Conservation (phyloP, 30 jellyfish, hydroid and myxozoan species). For the Pelagia noctiluca region DNA sequence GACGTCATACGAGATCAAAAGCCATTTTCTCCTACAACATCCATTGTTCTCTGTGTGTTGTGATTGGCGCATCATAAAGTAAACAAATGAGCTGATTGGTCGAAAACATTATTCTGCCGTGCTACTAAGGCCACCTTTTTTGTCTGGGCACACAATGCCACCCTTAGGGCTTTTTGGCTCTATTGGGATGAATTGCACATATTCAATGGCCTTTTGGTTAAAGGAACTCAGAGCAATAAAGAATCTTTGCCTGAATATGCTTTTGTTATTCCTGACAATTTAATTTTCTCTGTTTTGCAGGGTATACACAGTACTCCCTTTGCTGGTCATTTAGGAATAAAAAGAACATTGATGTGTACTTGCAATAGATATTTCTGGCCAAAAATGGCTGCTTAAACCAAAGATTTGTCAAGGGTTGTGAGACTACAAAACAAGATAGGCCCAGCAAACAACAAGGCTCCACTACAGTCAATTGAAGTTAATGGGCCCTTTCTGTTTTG, state of each 20-base stretch:
- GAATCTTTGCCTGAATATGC: background rate
- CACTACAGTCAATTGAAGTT: slow-evolving; percentile 11
- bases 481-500: slow-evolving; percentile 30
- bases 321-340: slow-evolving; percentile 27
- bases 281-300: background rate
- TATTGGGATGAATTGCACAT: slow-evolving; percentile 3
- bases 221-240: background rate
- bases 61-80: too few relatives aligned
- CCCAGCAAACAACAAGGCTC: slow-evolving; percentile 12
- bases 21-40: too few relatives aligned
- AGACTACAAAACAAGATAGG: background rate
- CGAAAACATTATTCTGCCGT: too few relatives aligned
- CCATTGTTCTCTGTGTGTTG: too few relatives aligned
- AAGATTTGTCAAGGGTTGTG: background rate
- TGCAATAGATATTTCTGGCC: slow-evolving; percentile 16
- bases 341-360: background rate
- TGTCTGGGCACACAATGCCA: slow-evolving; percentile 22
- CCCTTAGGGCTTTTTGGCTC: slow-evolving; percentile 3
- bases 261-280: background rate
- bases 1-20: too few relatives aligned
- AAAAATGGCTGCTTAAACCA: background rate
- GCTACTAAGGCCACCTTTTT: slow-evolving; percentile 26
- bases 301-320: slow-evolving; percentile 13
- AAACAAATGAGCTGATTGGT: too few relatives aligned
- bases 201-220: slow-evolving; percentile 7